A percentile compares a stretch with the other conserved stretches of the same genome.
These are phyloP conservation scores for Heterotilapia buettikoferi DNA, from an alignment of 2,113 vertebrate genomes.

Conservation along the genomic window DNA sequence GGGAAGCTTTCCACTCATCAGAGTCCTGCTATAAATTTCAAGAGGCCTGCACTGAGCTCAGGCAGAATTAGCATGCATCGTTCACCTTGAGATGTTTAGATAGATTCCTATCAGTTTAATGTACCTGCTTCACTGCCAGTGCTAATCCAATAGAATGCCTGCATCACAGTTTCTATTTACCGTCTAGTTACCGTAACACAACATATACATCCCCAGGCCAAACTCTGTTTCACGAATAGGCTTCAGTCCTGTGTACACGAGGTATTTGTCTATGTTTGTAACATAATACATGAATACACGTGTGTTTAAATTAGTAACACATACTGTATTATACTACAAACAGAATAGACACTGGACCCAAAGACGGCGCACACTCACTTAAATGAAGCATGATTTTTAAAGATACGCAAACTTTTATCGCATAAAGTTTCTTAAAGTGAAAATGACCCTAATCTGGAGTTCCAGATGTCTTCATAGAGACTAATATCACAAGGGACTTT, in stretches of 20 bases:
- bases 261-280: not conserved
- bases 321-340: not conserved
- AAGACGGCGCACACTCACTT: not conserved
- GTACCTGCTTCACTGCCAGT: not conserved
- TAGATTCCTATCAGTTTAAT: not conserved
- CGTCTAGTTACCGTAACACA: not conserved
- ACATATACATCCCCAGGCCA: accelerated
- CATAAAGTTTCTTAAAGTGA: not conserved
- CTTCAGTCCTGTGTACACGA: not conserved
- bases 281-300: not conserved
- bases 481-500: not conserved
- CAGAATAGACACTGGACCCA: not conserved
- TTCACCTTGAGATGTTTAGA: conserved; percentile 17
- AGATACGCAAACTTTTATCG: not conserved
- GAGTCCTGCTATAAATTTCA: not conserved
- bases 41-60: not conserved
- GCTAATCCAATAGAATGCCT: not conserved
- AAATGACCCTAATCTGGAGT: not conserved
- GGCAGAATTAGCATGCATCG: not conserved
- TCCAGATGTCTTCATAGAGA: not conserved
- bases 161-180: not conserved
- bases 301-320: not conserved
- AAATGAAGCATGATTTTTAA: not conserved
- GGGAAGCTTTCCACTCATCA: not conserved
- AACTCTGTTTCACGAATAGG: not conserved